Evolutionary conservation across 37 sponge, comb jelly and placozoan species (phyloP).

Genomic region (Chondrilla cf. caribensis): DNA sequence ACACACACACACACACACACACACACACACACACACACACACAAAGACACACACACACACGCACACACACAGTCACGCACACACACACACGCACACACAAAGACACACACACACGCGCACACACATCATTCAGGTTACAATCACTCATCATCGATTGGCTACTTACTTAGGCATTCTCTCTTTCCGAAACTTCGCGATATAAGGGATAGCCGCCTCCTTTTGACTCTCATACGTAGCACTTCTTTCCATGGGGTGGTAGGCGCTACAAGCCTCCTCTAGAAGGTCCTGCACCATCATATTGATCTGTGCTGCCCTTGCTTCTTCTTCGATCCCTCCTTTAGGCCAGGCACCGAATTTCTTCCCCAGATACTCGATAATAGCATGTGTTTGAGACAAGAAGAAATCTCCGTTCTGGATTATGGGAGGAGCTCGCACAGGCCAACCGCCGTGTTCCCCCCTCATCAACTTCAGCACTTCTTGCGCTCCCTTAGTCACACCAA

Average conservation of each 20-base stretch:
- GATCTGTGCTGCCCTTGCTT: slow-evolving; percentile 34
- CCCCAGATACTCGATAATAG: slow-evolving; percentile 47
- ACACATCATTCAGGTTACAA: no score
- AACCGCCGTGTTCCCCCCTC: slow-evolving; percentile 15
- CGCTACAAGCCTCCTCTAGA: slow-evolving; percentile 29
- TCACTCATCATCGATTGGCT: no score
- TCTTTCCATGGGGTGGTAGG: slow-evolving; percentile 47
- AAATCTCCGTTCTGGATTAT: slow-evolving; percentile 45
- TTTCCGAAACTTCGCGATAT: slow-evolving; percentile 23
- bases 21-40: no score
- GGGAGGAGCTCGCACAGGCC: slow-evolving; percentile 45
- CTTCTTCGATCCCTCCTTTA: slow-evolving; percentile 23
- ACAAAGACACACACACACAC: no score
- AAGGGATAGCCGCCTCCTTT: slow-evolving; percentile 36
- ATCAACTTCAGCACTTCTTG: slow-evolving; percentile 3
- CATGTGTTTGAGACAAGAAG: slow-evolving; percentile 29
- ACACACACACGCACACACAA: no score
- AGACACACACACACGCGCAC: no score
- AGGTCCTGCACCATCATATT: slow-evolving; percentile 28
- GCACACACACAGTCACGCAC: no score
- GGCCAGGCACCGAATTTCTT: slow-evolving; percentile 39
- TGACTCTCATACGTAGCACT: slow-evolving; percentile 40
- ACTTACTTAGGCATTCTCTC: slow-evolving; percentile 55
- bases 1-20: no score
- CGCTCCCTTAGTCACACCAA: slow-evolving; percentile 10